phyloP scores from a whole-genome alignment of 64 coral and sea anemone species.

The Pocillopora damicornis region DNA sequence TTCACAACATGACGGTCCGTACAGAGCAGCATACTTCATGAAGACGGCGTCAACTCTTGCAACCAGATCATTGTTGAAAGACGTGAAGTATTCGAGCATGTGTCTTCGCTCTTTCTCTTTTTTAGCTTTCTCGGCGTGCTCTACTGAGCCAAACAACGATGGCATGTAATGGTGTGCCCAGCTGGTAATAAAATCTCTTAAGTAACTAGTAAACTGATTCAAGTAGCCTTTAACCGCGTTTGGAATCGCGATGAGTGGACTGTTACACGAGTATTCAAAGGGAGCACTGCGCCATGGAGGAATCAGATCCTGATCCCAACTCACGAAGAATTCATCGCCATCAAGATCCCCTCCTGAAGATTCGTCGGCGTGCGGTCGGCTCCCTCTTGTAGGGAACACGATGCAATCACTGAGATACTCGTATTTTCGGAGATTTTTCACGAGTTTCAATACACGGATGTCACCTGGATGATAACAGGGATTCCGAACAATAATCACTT shows the following conservation, averaged over 20 bases:
- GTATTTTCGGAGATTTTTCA: conserved; percentile 17
- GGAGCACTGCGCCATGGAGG: conserved; percentile 26
- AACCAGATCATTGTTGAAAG: conserved; percentile 68
- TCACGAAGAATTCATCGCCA: conserved; percentile 60
- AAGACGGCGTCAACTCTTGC: conserved; percentile 78
- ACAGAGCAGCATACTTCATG: conserved; percentile 81
- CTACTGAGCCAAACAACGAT: conserved; percentile 33
- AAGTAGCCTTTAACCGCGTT: not conserved
- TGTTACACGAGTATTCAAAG: conserved; percentile 31
- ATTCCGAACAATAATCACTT: conserved; percentile 57
- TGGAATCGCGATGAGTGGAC: conserved; percentile 15
- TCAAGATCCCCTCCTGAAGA: conserved; percentile 63
- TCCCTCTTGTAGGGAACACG: conserved; percentile 52
- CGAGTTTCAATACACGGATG: conserved; percentile 47
- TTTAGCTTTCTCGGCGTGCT: conserved; percentile 44
- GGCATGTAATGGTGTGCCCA: conserved; percentile 29
- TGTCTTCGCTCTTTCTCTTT: conserved; percentile 46
- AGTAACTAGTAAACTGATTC: not conserved
- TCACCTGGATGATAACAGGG: conserved; percentile 56
- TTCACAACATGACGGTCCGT: conserved; percentile 49
- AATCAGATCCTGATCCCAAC: conserved; percentile 54
- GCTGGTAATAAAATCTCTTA: not conserved
- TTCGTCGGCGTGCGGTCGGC: conserved; percentile 49
- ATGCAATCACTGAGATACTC: conserved; percentile 58
- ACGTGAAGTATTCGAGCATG: conserved; percentile 70